These are phyloP conservation scores for Mobula birostris DNA, from an alignment of 2,113 vertebrate genomes.

Conservation along the genomic window DNA sequence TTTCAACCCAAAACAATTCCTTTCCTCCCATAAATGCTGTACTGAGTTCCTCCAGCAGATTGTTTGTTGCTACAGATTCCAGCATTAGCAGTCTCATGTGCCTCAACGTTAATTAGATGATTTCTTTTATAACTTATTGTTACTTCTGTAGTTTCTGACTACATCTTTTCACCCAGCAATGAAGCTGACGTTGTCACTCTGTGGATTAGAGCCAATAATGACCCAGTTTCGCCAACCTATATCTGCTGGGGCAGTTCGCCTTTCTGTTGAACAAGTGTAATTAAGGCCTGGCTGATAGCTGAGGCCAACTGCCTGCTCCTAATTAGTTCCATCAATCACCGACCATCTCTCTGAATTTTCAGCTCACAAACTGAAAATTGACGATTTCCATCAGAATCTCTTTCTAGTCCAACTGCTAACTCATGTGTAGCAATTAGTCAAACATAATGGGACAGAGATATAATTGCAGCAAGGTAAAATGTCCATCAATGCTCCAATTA, in stretches of 20 bases:
- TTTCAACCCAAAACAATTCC: no score
- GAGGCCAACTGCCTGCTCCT: neutral
- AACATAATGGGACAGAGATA: neutral
- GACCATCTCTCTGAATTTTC: neutral
- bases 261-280: neutral
- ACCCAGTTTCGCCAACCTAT: neutral
- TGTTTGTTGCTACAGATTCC: no score
- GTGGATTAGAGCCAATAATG: neutral
- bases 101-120: no score
- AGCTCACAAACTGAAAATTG: conserved; percentile 3
- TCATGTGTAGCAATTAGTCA: neutral
- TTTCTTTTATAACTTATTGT: no score
- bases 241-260: neutral
- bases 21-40: no score
- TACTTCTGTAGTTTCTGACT: no score
- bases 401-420: neutral
- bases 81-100: no score
- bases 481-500: neutral
- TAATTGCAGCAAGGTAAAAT: neutral
- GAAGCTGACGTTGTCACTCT: neutral
- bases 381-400: neutral
- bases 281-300: neutral
- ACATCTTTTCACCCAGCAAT: neutral
- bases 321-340: conserved; percentile 20
- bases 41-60: no score